Conservation (phyloP, 2,888 invertebrate genomes). For the Macrophya alboannulata region DNA sequence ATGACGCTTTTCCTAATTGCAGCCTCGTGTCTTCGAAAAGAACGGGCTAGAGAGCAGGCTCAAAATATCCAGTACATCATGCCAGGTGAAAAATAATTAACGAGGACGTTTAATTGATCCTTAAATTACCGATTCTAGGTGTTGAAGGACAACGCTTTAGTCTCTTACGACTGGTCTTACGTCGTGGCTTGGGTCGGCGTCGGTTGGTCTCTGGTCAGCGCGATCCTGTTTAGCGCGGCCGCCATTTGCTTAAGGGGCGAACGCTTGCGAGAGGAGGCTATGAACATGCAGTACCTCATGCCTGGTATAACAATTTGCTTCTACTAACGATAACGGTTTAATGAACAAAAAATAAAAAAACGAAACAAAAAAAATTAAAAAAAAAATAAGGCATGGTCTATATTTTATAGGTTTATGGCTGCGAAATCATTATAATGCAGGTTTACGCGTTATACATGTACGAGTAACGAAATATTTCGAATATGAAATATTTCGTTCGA, state of each 20-base stretch:
- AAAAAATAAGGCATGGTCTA: neutral
- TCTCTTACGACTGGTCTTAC: constrained; percentile 98
- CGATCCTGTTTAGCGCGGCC: constrained; percentile 96
- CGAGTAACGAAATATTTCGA: too few relatives aligned
- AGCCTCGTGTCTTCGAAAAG: constrained; percentile 89
- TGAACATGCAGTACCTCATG: constrained; percentile 99
- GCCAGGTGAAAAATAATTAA: constrained; percentile 87
- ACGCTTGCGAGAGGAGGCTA: constrained; percentile 96
- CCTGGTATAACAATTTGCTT: constrained; percentile 86
- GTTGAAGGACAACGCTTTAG: constrained; percentile 92
- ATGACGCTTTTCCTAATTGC: constrained; percentile 91
- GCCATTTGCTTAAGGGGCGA: constrained; percentile 97
- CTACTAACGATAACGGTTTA: constrained; percentile 70
- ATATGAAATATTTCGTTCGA: neutral
- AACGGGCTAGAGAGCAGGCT: constrained; percentile 88
- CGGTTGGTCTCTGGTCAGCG: constrained; percentile 94
- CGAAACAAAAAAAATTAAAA: constrained; percentile 35
- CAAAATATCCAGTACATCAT: constrained; percentile 94
- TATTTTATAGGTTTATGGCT: too few relatives aligned
- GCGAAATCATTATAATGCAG: too few relatives aligned
- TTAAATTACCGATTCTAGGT: constrained; percentile 82
- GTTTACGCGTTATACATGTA: too few relatives aligned
- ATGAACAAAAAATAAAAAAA: neutral
- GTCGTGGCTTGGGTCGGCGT: constrained; percentile 98
- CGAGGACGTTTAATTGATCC: neutral